Evolutionary conservation across 2,113 vertebrate species (phyloP), one percentile per base, ranked within the genome.

Genomic region (Guaruba guarouba): DNA sequence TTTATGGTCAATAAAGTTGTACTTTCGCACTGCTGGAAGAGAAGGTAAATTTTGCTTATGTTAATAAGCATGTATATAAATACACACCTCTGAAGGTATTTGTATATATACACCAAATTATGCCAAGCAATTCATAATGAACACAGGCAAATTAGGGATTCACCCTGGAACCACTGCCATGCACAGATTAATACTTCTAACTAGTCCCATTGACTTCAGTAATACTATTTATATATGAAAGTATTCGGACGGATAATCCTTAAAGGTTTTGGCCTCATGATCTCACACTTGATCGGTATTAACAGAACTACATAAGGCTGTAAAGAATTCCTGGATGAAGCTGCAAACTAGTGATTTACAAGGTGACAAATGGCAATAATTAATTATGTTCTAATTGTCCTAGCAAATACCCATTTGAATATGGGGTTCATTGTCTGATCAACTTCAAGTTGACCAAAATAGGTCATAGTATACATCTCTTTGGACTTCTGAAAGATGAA

Each of bases 401-500:
- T 69, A 70, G 83, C 44, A 88, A 94, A 73, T 79, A 94, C 9
- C 17, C 57, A 28, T 61, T 86, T 91, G 48, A 93, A 82, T 49
- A 88, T 49, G 62, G 82, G 12, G n/a, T 61, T 79, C 48, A 66
- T 27, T 62, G 82, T 81, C 69, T 84, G 69, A 90, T 90, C 43
- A 66, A 49, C 75, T 82, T 77, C 64, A 79, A 68, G 73, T 83
- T 96, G 73, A 94, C 95, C 92, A 92, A 94, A 95, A 96, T 88
- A 93, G 88, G 92, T 41, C 57, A 90, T n/a, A 68, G 61, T 67
- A 84, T 78, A 95, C 16, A 71, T 86, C 22, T 91, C 66, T 82
- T n/a, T 41, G 33, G 52, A 86, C 62, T 86, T 84, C 57, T 62
- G 51, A 88, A 94, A 84, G 66, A 92, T 64, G 31, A 83, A 68